Conservation (phyloP, 2,888 invertebrate genomes). For the Uropetala carovei region DNA sequence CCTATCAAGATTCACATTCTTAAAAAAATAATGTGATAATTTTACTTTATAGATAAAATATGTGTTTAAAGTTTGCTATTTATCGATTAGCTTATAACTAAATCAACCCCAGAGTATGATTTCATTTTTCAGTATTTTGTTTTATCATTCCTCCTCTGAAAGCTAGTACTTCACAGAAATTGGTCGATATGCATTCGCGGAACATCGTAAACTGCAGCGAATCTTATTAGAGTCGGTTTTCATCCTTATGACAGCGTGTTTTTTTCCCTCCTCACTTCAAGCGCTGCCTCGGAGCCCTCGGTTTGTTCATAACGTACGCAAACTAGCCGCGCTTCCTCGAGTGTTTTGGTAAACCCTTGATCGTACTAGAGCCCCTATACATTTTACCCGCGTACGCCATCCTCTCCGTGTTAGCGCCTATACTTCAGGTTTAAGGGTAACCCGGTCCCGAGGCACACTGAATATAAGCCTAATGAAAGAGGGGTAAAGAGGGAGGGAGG, state of each 20-base stretch:
- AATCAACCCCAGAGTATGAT: too few species aligned
- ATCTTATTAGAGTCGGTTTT: neutral
- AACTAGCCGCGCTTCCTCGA: neutral
- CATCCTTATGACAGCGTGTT: constrained; percentile 4
- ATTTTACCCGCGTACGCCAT: neutral
- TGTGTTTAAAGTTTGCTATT: too few species aligned
- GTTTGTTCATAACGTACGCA: neutral
- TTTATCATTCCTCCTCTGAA: too few species aligned
- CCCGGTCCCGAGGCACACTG: neutral
- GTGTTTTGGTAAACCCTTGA: constrained; percentile 7
- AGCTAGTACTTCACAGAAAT: too few species aligned
- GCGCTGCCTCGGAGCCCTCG: neutral
- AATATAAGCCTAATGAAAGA: neutral
- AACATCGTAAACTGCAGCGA: neutral
- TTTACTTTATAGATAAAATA: too few species aligned
- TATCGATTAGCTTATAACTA: too few species aligned
- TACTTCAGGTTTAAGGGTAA: neutral
- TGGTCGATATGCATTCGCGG: too few species aligned
- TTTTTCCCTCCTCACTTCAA: neutral
- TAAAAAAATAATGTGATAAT: too few species aligned
- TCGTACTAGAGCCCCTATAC: neutral
- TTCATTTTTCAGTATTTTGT: too few species aligned
- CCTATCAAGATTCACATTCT: too few species aligned
- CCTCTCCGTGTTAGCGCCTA: neutral
- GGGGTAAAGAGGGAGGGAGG: neutral